These are phyloP conservation scores for Tympanuchus pallidicinctus DNA, from an alignment of 2,113 vertebrate genomes.

Conservation along the genomic window DNA sequence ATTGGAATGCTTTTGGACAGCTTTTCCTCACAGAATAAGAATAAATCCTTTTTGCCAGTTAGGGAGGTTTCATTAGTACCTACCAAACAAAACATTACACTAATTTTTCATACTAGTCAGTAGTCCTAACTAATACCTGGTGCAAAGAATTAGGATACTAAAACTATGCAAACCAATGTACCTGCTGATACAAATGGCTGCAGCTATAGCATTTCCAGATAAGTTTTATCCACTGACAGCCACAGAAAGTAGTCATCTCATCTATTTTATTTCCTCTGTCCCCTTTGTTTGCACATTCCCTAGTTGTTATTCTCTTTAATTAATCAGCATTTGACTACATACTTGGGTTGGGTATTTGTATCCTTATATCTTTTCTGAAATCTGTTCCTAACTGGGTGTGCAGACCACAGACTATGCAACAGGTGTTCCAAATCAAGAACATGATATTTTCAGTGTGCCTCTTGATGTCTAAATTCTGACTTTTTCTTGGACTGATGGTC, in stretches of 20 bases:
- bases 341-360: background rate
- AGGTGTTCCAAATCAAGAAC: background rate
- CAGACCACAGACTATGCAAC: background rate
- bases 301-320: background rate
- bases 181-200: background rate
- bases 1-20: background rate
- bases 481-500: background rate
- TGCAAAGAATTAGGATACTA: background rate
- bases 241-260: fast-evolving
- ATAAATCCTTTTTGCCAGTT: background rate
- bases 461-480: background rate
- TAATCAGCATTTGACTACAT: background rate
- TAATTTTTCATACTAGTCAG: background rate
- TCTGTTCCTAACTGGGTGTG: background rate
- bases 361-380: background rate
- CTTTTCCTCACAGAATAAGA: background rate
- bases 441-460: background rate
- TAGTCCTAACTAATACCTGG: background rate
- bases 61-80: background rate
- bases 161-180: background rate
- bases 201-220: background rate
- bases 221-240: background rate
- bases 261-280: background rate
- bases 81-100: background rate
- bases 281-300: background rate